Evolutionary conservation across 2,888 invertebrate genomes (phyloP).

Genomic region (Athrips mouffetella): DNA sequence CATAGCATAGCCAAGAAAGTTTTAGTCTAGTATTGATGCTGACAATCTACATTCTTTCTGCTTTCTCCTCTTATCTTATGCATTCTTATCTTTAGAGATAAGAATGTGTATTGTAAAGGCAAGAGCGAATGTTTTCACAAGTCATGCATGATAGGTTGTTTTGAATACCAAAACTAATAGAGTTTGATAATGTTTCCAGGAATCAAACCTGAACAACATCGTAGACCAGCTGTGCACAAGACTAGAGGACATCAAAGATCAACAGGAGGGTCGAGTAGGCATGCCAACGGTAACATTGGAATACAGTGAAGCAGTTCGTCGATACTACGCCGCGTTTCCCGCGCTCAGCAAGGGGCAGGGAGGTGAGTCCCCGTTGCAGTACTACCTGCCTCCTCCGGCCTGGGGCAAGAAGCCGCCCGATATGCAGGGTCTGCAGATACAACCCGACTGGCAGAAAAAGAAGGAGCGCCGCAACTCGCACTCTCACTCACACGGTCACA

Average conservation of each 20-base stretch:
- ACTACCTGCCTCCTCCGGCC: constrained; percentile 66
- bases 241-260: constrained; percentile 82
- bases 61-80: constrained; percentile 11
- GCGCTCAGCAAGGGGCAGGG: constrained; percentile 76
- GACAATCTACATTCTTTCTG: background rate
- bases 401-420: constrained; percentile 65
- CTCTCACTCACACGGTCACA: constrained; percentile 61
- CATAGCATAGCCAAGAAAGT: background rate
- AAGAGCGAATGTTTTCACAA: no score
- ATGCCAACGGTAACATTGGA: constrained; percentile 73
- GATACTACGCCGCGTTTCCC: constrained; percentile 88
- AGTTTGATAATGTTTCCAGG: no score
- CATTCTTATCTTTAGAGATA: no score
- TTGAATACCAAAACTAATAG: no score
- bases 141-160: no score
- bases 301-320: constrained; percentile 83
- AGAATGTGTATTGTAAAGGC: no score
- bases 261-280: constrained; percentile 64
- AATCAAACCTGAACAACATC: constrained; percentile 87
- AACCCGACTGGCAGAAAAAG: constrained; percentile 64
- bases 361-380: constrained; percentile 57
- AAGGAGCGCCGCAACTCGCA: constrained; percentile 68
- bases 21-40: background rate
- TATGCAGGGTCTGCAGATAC: no score
- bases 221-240: constrained; percentile 90